phyloP scores from a whole-genome alignment of 2,888 invertebrate species.

The Chymomyza fuscimana region DNA sequence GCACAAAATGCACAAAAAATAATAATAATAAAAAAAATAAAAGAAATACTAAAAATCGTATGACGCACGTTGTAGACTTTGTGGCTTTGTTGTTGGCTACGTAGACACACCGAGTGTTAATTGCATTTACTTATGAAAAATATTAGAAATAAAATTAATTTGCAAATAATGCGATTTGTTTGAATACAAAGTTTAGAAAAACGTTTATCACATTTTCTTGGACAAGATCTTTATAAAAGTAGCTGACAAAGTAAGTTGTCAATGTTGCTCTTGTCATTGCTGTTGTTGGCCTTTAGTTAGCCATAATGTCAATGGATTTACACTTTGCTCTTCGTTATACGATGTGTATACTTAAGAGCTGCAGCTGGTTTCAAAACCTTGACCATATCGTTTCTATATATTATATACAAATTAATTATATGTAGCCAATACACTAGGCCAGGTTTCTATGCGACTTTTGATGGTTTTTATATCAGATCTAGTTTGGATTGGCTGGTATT shows the following conservation, averaged over 20 bases:
- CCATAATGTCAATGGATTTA: slow-evolving; percentile 48
- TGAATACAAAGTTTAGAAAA: slow-evolving; percentile 15
- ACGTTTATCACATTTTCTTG: neutral
- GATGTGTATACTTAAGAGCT: slow-evolving; percentile 24
- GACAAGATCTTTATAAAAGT: neutral
- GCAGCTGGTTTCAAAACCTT: slow-evolving; percentile 51
- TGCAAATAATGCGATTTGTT: slow-evolving; percentile 28
- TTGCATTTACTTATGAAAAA: slow-evolving; percentile 63
- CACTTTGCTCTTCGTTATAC: slow-evolving; percentile 11
- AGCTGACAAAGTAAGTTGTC: neutral
- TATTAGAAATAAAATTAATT: slow-evolving; percentile 63
- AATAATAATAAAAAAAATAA: slow-evolving; percentile 16
- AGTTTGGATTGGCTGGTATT: neutral
- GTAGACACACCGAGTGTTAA: slow-evolving; percentile 51
- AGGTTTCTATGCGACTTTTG: neutral
- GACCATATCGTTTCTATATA: slow-evolving; percentile 54
- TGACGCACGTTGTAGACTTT: slow-evolving; percentile 31
- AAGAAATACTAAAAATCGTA: slow-evolving; percentile 15
- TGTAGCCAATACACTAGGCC: neutral
- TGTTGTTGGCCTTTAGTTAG: slow-evolving; percentile 42
- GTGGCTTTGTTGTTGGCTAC: neutral
- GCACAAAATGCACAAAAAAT: slow-evolving; percentile 47
- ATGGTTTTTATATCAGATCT: neutral
- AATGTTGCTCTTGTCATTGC: neutral
- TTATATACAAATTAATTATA: slow-evolving; percentile 17